These are phyloP conservation scores for Crioceris asparagi DNA, from an alignment of 2,888 invertebrate species.

Conservation along the genomic window DNA sequence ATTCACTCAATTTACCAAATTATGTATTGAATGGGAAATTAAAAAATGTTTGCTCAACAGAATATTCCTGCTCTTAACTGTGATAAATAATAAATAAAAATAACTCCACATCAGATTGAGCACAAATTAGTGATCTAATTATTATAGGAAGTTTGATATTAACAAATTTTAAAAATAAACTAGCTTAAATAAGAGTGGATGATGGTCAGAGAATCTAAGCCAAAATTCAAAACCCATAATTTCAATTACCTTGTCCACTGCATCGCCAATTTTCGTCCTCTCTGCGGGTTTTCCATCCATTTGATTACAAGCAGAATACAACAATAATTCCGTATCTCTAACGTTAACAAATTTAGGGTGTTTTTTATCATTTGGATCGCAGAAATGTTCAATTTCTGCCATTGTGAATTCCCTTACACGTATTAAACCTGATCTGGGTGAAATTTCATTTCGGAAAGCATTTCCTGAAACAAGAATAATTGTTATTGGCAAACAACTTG, in stretches of 20 bases:
- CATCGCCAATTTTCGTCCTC: constrained; percentile 70
- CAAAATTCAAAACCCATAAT: too few species aligned
- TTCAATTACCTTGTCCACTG: constrained; percentile 56
- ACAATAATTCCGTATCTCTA: constrained; percentile 59
- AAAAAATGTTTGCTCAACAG: too few species aligned
- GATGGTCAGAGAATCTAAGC: too few species aligned
- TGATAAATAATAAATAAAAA: too few species aligned
- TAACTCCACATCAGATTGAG: too few species aligned
- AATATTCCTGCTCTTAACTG: too few species aligned
- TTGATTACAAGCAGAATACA: constrained; percentile 95
- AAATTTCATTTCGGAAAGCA: constrained; percentile 98
- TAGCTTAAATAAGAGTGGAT: too few species aligned
- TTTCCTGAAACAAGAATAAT: constrained; percentile 48
- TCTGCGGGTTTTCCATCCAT: constrained; percentile 91
- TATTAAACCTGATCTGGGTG: constrained; percentile 90
- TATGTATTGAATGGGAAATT: too few species aligned
- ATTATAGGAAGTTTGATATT: too few species aligned
- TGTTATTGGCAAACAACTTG: neutral
- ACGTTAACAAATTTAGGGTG: constrained; percentile 83
- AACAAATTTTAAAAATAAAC: too few species aligned
- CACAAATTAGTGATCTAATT: too few species aligned
- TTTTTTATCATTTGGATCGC: constrained; percentile 78
- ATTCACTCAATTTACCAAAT: too few species aligned
- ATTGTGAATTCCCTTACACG: constrained; percentile 97
- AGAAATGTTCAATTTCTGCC: constrained; percentile 99